Percentiles rank a stretch among this genome's conserved stretches.
Conservation (phyloP, 1,140 invertebrate genomes). For the Bombyx mori region DNA sequence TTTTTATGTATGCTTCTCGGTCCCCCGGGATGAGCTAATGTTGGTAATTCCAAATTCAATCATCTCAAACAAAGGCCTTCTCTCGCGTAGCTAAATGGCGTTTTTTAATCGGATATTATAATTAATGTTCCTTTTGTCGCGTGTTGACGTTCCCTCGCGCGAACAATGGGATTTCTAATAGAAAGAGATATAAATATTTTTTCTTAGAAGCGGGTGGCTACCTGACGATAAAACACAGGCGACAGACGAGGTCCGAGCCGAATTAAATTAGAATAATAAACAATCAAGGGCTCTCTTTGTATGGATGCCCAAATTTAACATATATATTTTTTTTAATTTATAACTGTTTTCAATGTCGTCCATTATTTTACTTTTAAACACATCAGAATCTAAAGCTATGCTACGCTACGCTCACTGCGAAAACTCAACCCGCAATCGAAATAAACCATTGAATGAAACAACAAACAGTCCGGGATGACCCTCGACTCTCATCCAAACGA, state of each 20-base stretch:
- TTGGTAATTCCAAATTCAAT: constrained; percentile 64
- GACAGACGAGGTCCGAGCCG: constrained; percentile 39
- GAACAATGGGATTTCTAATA: constrained; percentile 68
- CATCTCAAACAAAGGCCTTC: constrained; percentile 64
- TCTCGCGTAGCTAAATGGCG: constrained; percentile 66
- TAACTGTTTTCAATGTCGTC: no score
- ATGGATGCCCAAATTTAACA: constrained; percentile 9
- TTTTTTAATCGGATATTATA: constrained; percentile 73
- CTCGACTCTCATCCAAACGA: constrained; percentile 22
- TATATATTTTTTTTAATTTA: background rate
- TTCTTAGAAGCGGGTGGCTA: constrained; percentile 61
- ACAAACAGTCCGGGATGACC: constrained; percentile 29
- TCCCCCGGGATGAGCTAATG: constrained; percentile 48
- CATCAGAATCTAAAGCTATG: no score
- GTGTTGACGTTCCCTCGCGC: constrained; percentile 62
- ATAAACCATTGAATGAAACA: background rate
- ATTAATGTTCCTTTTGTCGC: constrained; percentile 73
- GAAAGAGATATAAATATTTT: constrained; percentile 67
- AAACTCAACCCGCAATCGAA: no score
- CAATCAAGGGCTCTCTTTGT: constrained; percentile 28
- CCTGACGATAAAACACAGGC: constrained; percentile 63
- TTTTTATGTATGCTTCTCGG: constrained; percentile 30
- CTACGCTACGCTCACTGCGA: no score
- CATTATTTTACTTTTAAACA: no score
- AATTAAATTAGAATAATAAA: constrained; percentile 58